A percentile compares a stretch with the other conserved stretches of the same genome.
These are phyloP conservation scores for Spodoptera frugiperda DNA, from an alignment of 1,140 invertebrate genomes.

Conservation along the genomic window DNA sequence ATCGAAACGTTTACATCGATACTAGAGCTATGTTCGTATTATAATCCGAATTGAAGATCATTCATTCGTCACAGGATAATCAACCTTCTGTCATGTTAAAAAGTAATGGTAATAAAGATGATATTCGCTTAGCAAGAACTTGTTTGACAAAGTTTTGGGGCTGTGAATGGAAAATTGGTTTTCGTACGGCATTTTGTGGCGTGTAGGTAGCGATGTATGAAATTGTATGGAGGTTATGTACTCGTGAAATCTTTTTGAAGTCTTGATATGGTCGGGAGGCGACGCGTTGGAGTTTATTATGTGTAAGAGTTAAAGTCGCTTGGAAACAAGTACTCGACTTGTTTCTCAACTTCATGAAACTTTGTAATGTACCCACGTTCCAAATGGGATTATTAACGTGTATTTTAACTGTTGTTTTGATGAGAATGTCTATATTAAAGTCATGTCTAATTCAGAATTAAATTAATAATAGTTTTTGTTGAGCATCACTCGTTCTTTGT, in stretches of 20 bases:
- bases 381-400: too few relatives aligned
- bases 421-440: too few relatives aligned
- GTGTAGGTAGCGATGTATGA: conserved; percentile 4
- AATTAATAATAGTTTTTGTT: too few relatives aligned
- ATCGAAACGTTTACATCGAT: conserved; percentile 34
- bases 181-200: not conserved
- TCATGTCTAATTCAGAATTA: too few relatives aligned
- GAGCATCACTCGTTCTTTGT: too few relatives aligned
- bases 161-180: conserved; percentile 7
- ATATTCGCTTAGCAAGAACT: not conserved
- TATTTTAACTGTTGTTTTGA: too few relatives aligned
- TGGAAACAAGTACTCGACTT: not conserved
- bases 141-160: not conserved
- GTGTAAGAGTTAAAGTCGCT: not conserved
- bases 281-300: not conserved
- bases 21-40: conserved; percentile 24
- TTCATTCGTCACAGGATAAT: not conserved
- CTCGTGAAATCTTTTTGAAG: not conserved
- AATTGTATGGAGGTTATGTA: conserved; percentile 5
- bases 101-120: not conserved
- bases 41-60: conserved; percentile 25
- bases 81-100: not conserved
- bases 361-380: too few relatives aligned
- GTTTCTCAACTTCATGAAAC: too few relatives aligned
- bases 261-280: not conserved